phyloP scores from a whole-genome alignment of 2,797 vertebrate genomes.

The Pangasius krempfi region DNA sequence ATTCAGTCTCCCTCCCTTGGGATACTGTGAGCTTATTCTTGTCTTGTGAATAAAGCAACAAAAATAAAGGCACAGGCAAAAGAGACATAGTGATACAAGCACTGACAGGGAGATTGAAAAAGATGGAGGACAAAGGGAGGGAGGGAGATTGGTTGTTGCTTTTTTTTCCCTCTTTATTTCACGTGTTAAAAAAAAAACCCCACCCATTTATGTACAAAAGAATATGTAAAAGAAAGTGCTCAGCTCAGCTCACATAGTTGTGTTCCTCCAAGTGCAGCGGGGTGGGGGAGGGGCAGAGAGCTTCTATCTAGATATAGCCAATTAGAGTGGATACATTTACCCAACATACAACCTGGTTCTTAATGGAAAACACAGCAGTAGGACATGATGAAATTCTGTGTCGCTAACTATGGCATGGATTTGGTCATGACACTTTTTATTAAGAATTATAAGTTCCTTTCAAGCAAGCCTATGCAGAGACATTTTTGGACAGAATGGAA shows the following conservation, averaged over 20 bases:
- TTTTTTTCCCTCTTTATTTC: slow-evolving; percentile 5
- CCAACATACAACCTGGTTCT: not conserved
- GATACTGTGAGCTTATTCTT: slow-evolving; percentile 76
- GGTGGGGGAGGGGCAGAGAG: no score
- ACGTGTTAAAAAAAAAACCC: slow-evolving; percentile 51
- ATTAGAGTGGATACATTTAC: not conserved
- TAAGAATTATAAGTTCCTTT: not conserved
- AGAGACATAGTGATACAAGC: slow-evolving; percentile 62
- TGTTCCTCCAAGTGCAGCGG: not conserved
- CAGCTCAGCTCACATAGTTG: not conserved
- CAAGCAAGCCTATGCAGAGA: not conserved
- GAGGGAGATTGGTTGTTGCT: slow-evolving; percentile 36
- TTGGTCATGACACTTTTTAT: not conserved
- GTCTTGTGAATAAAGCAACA: slow-evolving; percentile 77
- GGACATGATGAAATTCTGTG: no score
- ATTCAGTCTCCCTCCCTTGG: slow-evolving; percentile 74
- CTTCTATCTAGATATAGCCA: not conserved
- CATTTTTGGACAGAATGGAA: not conserved
- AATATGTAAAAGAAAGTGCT: slow-evolving; percentile 29
- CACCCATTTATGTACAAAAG: slow-evolving; percentile 64
- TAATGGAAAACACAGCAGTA: not conserved
- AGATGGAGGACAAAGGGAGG: not conserved
- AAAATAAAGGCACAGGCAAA: slow-evolving; percentile 65
- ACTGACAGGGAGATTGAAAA: slow-evolving; percentile 52
- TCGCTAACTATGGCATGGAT: not conserved